A percentile compares a stretch with the other conserved stretches of the same genome.
Evolutionary conservation across 2,888 invertebrate species (phyloP).

Genomic region (Papilio demoleus): DNA sequence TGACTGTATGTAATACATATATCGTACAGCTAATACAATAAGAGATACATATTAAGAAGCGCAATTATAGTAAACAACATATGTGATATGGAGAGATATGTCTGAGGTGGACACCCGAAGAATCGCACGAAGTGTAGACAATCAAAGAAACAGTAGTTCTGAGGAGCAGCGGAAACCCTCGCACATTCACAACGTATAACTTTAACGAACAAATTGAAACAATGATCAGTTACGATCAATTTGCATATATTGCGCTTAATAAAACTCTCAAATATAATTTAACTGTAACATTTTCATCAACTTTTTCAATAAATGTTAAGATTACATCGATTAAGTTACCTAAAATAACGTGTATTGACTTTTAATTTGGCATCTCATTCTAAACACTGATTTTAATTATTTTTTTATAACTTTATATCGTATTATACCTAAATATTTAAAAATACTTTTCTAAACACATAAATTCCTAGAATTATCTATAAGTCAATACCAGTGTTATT

Average conservation of each 20-base stretch:
- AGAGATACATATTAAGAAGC: conserved; percentile 68
- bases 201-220: conserved; percentile 83
- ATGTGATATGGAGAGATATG: conserved; percentile 68
- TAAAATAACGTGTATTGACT: conserved; percentile 87
- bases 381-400: conserved; percentile 81
- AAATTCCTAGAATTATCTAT: conserved; percentile 82
- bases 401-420: conserved; percentile 67
- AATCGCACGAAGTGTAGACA: conserved; percentile 39
- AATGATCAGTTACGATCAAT: conserved; percentile 82
- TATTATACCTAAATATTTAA: conserved; percentile 81
- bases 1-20: conserved; percentile 62
- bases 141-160: conserved; percentile 42
- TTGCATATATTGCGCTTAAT: conserved; percentile 82
- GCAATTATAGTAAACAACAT: conserved; percentile 62
- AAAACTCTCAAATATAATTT: conserved; percentile 84
- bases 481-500: conserved; percentile 79
- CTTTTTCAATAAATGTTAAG: conserved; percentile 82
- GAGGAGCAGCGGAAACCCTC: conserved; percentile 57
- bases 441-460: conserved; percentile 83
- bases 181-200: conserved; percentile 79
- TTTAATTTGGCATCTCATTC: conserved; percentile 86
- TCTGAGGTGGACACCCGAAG: conserved; percentile 55
- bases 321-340: conserved; percentile 82
- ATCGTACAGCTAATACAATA: conserved; percentile 66
- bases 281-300: conserved; percentile 82